Conservation (phyloP, 2,888 invertebrate genomes). For the Alcis repandata region DNA sequence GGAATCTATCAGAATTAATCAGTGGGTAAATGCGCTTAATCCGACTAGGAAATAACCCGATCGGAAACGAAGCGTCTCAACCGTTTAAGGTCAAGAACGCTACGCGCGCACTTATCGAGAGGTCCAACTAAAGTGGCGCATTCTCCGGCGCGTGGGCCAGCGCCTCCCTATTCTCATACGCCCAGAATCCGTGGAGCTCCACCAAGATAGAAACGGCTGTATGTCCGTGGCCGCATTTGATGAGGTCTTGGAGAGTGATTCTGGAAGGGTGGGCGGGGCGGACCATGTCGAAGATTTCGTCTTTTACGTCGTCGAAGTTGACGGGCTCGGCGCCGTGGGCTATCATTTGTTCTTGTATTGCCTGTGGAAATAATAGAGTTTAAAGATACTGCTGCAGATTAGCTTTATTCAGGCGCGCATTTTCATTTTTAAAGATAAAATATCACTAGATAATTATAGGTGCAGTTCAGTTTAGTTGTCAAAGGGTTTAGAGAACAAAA, state of each 20-base stretch:
- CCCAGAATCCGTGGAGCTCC: constrained; percentile 98
- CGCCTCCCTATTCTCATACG: constrained; percentile 97
- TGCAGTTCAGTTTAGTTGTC: too few species aligned
- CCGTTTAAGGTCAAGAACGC: too few species aligned
- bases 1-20: too few species aligned
- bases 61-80: too few species aligned
- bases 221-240: constrained; percentile 95
- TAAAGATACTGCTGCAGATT: too few species aligned
- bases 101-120: too few species aligned
- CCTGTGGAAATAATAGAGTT: constrained; percentile 86
- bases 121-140: constrained; percentile 51
- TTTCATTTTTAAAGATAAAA: too few species aligned
- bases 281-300: constrained; percentile 99
- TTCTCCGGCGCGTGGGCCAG: constrained; percentile 90
- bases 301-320: constrained; percentile 97
- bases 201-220: constrained; percentile 97
- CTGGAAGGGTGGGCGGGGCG: constrained; percentile 93
- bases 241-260: constrained; percentile 94
- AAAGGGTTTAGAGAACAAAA: too few species aligned
- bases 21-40: too few species aligned
- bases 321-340: constrained; percentile 96
- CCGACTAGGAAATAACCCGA: too few species aligned
- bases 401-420: too few species aligned
- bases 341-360: constrained; percentile 96
- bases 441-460: too few species aligned